Base-by-base conservation (phyloP, 1,140 invertebrate genomes). In the Amyelois transitella region DNA sequence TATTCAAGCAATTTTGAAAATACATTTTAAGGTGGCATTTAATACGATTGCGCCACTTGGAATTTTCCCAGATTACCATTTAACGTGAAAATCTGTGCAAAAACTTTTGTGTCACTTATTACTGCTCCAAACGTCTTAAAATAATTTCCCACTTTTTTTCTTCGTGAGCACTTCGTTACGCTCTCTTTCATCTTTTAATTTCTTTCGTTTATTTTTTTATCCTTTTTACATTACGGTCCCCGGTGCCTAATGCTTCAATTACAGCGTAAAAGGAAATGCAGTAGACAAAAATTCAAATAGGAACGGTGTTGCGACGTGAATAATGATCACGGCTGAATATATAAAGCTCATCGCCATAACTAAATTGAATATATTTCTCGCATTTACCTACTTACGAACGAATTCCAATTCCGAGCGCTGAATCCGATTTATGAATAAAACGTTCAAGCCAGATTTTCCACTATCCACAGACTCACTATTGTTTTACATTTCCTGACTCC, bases 111-210 rank as follows among this genome's bases (percentile, higher is more conserved):
- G 63, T 62, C 52, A 72, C 65, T 70, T 71, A 71, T 72, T 78
- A 69, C 67, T 62, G 68, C 60, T 71, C 69, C 65, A 66, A 66
- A 65, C 72, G 60, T 64, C 64, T 66, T 74, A 72, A 71, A 71
- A 77, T 77, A 76, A 77, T 77, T 74, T 72, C 66, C 63, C 62
- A 66, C 69, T 74, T 79, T 75, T 79, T 76, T 79, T 69, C 64
- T 60, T 75, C 64, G 56, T 62, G 68, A 76, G 66, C 68, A 72
- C 64, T 76, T 71, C 72, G 68, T 80, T 78, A 77, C 70, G 70
- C 63, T 69, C 62, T 72, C 72, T 68, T 77, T 77, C 70, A 74
- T 75, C 58, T 76, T 73, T 75, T 73, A 78, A 73, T 78, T 76
- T 73, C 64, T 69, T 74, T 68, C 62, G 55, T 72, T 77, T 71